phyloP scores from a whole-genome alignment of 2,797 vertebrate genomes.

The Champsocephalus esox region DNA sequence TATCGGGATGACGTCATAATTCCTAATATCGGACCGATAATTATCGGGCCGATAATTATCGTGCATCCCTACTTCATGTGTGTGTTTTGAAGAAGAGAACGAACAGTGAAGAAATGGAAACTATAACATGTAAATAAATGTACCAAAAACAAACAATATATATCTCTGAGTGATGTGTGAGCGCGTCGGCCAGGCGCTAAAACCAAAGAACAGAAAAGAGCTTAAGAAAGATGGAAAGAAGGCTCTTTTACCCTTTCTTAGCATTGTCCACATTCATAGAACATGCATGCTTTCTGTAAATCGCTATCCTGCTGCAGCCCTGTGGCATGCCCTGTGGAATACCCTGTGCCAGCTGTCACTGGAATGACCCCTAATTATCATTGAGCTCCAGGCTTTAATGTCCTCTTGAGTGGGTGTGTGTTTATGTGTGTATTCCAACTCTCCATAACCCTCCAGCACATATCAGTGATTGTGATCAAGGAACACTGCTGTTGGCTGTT shows the following conservation, averaged over 20 bases:
- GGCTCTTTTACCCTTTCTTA: slow-evolving; percentile 17
- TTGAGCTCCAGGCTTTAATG: slow-evolving; percentile 67
- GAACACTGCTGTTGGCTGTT: slow-evolving; percentile 45
- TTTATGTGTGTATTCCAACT: slow-evolving; percentile 63
- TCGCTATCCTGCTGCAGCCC: slow-evolving; percentile 33
- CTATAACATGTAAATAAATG: no score
- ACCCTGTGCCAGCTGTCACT: slow-evolving; percentile 67
- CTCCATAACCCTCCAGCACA: slow-evolving; percentile 62
- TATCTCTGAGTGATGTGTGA: no score
- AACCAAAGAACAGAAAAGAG: no score
- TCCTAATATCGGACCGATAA: no score
- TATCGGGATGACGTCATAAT: no score
- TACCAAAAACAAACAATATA: no score
- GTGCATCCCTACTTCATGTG: no score
- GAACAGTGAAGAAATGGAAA: no score
- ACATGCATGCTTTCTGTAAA: slow-evolving; percentile 30
- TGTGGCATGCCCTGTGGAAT: slow-evolving; percentile 40
- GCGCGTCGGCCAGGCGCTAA: no score
- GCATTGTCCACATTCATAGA: slow-evolving; percentile 45
- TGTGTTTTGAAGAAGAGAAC: no score
- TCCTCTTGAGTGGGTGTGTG: slow-evolving; percentile 64
- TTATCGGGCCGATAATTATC: no score
- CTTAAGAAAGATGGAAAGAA: no score
- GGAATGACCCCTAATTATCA: slow-evolving; percentile 74
- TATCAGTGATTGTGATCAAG: slow-evolving; percentile 54